phyloP scores from a whole-genome alignment of 2,113 vertebrate genomes.

The Saimiri boliviensis region DNA sequence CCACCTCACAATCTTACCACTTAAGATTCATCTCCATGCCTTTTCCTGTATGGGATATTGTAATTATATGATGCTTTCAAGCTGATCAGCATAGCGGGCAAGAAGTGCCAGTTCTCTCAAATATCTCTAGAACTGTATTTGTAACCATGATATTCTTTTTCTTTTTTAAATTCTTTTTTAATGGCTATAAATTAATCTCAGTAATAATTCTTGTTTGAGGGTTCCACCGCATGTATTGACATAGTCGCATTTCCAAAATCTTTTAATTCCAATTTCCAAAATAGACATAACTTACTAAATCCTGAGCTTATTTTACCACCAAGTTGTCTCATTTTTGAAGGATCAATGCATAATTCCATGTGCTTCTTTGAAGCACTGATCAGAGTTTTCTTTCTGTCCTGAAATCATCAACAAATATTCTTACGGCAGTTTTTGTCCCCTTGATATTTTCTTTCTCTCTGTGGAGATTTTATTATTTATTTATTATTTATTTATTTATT shows the following conservation, averaged over 20 bases:
- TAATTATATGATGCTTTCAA: conserved; percentile 41
- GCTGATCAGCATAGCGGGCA: background rate
- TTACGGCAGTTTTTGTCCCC: background rate
- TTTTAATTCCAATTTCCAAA: background rate
- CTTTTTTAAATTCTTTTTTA: background rate
- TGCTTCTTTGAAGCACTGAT: background rate
- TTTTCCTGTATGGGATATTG: background rate
- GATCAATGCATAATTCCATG: background rate
- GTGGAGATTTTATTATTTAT: background rate
- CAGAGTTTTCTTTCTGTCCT: background rate
- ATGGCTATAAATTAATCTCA: background rate
- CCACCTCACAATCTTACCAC: background rate
- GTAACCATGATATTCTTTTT: background rate
- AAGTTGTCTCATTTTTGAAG: background rate
- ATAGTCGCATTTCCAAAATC: background rate
- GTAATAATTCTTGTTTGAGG: background rate
- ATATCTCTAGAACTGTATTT: background rate
- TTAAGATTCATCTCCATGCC: background rate
- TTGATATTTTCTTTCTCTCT: conserved; percentile 12
- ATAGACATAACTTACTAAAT: background rate
- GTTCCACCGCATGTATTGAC: background rate
- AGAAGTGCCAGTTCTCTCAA: fast-evolving
- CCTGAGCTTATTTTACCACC: background rate
- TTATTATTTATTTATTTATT: too few species aligned
- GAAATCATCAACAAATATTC: background rate